A percentile compares a stretch with the other conserved stretches of the same genome.
These are phyloP conservation scores for Ophioderma brevispina DNA, from an alignment of 35 echinoderm and acorn worm genomes.

Conservation along the genomic window DNA sequence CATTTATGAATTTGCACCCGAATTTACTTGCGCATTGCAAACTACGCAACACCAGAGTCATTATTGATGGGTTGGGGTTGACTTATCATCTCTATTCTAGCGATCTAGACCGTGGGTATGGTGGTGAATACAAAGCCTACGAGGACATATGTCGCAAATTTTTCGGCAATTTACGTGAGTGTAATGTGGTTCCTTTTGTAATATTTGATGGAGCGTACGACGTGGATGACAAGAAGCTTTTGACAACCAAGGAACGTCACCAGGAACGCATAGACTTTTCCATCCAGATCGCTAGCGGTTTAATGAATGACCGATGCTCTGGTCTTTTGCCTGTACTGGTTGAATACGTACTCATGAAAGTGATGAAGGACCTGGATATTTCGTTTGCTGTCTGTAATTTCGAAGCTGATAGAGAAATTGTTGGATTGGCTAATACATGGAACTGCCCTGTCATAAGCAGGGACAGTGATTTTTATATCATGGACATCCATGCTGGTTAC, in stretches of 20 bases:
- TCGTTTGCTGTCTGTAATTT: constrained; percentile 79
- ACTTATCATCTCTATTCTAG: neutral
- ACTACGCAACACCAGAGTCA: constrained; percentile 63
- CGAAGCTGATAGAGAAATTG: constrained; percentile 87
- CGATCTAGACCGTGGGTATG: constrained; percentile 38
- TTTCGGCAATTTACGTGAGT: constrained; percentile 54
- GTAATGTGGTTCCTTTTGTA: constrained; percentile 58
- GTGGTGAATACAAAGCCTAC: constrained; percentile 71
- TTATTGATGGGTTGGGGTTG: constrained; percentile 80
- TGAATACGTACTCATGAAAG: constrained; percentile 54
- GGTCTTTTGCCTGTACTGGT: constrained; percentile 60
- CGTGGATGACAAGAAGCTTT: constrained; percentile 69
- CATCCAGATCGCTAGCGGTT: constrained; percentile 18
- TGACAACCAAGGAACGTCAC: constrained; percentile 51
- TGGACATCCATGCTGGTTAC: constrained; percentile 81
- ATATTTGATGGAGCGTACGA: constrained; percentile 86
- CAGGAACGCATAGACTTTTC: constrained; percentile 48
- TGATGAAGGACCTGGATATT: constrained; percentile 52
- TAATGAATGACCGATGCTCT: neutral
- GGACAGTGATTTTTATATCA: constrained; percentile 87
- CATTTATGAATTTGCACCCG: constrained; percentile 64
- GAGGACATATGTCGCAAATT: constrained; percentile 44
- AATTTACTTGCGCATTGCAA: constrained; percentile 30
- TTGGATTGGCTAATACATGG: constrained; percentile 71
- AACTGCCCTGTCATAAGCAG: constrained; percentile 62